These are phyloP conservation scores for Buphagus erythrorhynchus DNA, from an alignment of 2,797 vertebrate species.

Conservation along the genomic window DNA sequence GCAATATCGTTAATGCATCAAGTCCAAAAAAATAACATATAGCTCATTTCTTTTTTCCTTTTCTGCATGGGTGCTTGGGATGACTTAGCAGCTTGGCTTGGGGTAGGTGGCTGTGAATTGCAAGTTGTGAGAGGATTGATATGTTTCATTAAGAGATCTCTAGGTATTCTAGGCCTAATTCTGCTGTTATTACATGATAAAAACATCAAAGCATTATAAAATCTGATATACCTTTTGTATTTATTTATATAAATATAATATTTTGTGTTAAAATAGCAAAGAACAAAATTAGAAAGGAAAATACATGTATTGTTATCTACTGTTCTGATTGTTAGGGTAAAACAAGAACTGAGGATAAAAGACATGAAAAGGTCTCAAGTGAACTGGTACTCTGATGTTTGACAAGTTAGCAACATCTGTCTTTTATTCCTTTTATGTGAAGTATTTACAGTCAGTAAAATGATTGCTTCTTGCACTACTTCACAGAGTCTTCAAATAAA, in stretches of 20 bases:
- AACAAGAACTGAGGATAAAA: neutral
- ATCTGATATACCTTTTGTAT: neutral
- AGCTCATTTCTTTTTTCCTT: neutral
- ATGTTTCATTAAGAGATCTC: neutral
- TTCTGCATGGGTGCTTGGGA: constrained; percentile 43
- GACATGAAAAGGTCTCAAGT: neutral
- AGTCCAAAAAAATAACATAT: neutral
- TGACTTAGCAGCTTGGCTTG: constrained; percentile 28
- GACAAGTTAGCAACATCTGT: neutral
- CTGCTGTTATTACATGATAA: neutral
- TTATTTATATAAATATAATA: neutral
- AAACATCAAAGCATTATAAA: neutral
- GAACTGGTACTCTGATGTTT: neutral
- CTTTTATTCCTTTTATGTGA: neutral
- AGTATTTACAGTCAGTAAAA: neutral
- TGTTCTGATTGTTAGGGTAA: neutral
- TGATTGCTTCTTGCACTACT: neutral
- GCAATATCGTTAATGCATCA: neutral
- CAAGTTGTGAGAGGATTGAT: neutral
- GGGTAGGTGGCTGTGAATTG: constrained; percentile 41
- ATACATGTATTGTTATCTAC: accelerated
- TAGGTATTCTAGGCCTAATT: neutral
- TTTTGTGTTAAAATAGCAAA: neutral
- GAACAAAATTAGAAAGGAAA: neutral
- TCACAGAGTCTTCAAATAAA: neutral